These are phyloP conservation scores for Sebastes variabilis DNA, from an alignment of 2,797 vertebrate genomes.

Conservation along the genomic window DNA sequence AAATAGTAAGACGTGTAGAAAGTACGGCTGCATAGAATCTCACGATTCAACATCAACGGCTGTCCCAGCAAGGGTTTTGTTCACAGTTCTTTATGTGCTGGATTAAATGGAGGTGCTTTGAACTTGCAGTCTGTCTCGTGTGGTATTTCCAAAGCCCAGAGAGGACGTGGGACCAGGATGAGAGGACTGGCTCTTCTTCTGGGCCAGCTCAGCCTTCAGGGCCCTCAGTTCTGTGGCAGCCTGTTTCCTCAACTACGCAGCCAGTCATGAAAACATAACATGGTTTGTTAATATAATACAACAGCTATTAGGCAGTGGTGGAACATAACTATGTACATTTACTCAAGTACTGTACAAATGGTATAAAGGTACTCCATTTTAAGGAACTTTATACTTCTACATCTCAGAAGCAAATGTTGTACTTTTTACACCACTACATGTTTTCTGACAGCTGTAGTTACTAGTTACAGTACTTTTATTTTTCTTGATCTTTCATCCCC, in stretches of 20 bases:
- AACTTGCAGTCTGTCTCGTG: constrained; percentile 1
- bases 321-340: not conserved
- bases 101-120: constrained; percentile 38
- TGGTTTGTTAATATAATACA: not conserved
- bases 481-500: too few species aligned
- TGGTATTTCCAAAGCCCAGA: constrained; percentile 16
- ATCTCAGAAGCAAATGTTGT: too few species aligned
- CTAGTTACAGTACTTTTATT: too few species aligned
- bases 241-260: constrained; percentile 88
- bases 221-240: constrained; percentile 85
- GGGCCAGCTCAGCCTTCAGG: constrained; percentile 88
- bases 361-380: not conserved
- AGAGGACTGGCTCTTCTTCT: constrained; percentile 86
- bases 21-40: not conserved
- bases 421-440: too few species aligned
- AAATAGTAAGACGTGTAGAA: not conserved
- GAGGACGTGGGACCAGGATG: constrained; percentile 40
- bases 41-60: not conserved
- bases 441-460: too few species aligned
- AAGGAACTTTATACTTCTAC: not conserved
- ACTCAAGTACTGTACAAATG: not conserved
- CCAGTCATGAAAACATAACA: not conserved
- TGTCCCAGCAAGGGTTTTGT: not conserved
- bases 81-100: not conserved
- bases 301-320: not conserved